Percentiles rank a stretch among this genome's conserved stretches.
Conservation (phyloP, 2,888 invertebrate species). For the Dryocosmus kuriphilus region DNA sequence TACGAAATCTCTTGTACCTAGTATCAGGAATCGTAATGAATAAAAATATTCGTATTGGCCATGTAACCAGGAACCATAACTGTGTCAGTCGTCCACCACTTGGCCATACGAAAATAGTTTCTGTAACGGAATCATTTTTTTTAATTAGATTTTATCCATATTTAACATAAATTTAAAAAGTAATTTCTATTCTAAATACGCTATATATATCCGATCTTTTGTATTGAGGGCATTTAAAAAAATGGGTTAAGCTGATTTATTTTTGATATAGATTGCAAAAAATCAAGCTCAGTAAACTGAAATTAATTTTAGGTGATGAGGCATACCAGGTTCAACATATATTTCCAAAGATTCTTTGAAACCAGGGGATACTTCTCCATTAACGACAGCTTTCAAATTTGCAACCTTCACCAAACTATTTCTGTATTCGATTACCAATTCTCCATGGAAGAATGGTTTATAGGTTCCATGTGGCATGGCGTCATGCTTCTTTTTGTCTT, state of each 20-base stretch:
- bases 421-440: constrained; percentile 69
- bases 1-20: constrained; percentile 78
- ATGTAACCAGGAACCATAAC: constrained; percentile 84
- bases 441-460: constrained; percentile 73
- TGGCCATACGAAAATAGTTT: constrained; percentile 67
- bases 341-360: constrained; percentile 57
- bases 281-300: too few species aligned
- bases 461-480: constrained; percentile 71
- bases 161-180: not conserved
- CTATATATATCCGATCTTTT: too few species aligned
- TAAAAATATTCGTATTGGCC: constrained; percentile 85
- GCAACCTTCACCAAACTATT: constrained; percentile 64
- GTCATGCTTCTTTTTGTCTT: constrained; percentile 57
- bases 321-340: constrained; percentile 68
- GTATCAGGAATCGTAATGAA: constrained; percentile 86
- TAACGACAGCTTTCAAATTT: constrained; percentile 61
- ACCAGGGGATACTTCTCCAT: constrained; percentile 52
- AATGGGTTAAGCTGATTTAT: too few species aligned
- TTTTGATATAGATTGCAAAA: too few species aligned
- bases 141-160: not conserved
- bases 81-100: constrained; percentile 65
- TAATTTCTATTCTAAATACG: too few species aligned
- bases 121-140: constrained; percentile 55
- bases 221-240: too few species aligned
- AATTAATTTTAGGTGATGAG: not conserved